A percentile compares a stretch with the other conserved stretches of the same genome.
Evolutionary conservation across 2,797 vertebrate genomes (phyloP).

Genomic region (Echeneis naucrates): DNA sequence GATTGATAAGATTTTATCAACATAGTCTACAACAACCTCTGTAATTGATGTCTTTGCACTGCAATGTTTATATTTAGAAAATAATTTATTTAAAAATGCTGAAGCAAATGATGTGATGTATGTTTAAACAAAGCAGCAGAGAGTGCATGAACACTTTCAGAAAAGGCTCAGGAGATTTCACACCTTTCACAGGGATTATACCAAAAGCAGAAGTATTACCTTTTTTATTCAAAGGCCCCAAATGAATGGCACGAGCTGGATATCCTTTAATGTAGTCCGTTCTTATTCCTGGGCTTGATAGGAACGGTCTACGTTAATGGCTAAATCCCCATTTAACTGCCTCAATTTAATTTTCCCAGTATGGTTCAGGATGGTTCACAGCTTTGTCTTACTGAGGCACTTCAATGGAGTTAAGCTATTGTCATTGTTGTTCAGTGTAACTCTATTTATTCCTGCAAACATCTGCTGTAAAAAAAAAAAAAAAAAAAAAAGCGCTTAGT

Average conservation of each 20-base stretch:
- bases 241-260: constrained; percentile 6
- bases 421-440: not conserved
- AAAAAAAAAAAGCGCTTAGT: not conserved
- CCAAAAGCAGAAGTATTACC: not conserved
- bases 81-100: constrained; percentile 1
- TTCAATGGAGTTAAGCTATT: not conserved
- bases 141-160: not conserved
- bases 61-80: constrained; percentile 16
- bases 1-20: constrained; percentile 42
- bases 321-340: not conserved
- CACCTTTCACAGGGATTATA: not conserved
- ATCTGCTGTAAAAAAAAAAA: not conserved
- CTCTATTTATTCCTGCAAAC: constrained; percentile 2
- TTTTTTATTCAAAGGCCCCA: not conserved
- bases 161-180: not conserved
- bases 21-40: constrained; percentile 20
- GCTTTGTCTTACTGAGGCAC: not conserved
- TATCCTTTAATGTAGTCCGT: not conserved
- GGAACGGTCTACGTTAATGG: not conserved
- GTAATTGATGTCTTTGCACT: constrained; percentile 32
- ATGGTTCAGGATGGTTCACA: constrained; percentile 8
- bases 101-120: not conserved
- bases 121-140: not conserved
- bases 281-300: not conserved
- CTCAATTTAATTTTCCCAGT: not conserved